Evolutionary conservation across 2,113 vertebrate species (phyloP).

Genomic region (Mionectes macconnelli): DNA sequence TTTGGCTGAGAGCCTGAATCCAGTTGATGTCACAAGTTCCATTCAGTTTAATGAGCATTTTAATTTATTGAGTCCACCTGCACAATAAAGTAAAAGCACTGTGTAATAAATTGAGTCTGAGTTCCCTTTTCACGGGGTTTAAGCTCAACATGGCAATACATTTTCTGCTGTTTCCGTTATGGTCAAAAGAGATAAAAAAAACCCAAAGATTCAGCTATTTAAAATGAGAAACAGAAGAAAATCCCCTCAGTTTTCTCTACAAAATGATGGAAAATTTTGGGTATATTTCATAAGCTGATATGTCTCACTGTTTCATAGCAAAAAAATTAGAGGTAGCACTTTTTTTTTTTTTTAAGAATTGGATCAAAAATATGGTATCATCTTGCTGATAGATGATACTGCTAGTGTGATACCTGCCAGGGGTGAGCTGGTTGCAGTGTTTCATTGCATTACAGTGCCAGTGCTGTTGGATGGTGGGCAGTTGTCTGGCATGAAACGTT

Average conservation of each 20-base stretch:
- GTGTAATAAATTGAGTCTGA: background rate
- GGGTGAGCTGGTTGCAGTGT: background rate
- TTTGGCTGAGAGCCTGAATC: constrained; percentile 1
- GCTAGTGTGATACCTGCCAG: background rate
- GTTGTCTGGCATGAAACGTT: background rate
- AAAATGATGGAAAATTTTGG: background rate
- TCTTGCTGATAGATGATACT: background rate
- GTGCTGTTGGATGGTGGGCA: background rate
- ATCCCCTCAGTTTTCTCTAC: background rate
- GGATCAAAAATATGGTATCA: background rate
- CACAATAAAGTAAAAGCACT: constrained; percentile 4
- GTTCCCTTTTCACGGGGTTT: background rate
- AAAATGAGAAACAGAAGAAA: background rate
- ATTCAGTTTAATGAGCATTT: background rate
- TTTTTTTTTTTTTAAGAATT: background rate
- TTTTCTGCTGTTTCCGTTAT: background rate
- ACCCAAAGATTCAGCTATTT: background rate
- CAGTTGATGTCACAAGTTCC: background rate
- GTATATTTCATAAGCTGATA: background rate
- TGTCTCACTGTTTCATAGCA: background rate
- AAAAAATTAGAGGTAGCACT: background rate
- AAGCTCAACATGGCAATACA: background rate
- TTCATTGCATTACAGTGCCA: background rate
- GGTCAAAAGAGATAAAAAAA: background rate
- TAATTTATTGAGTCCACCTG: constrained; percentile 29